Evolutionary conservation across 1,140 invertebrate species (phyloP).

Genomic region (Drosophila leontia): DNA sequence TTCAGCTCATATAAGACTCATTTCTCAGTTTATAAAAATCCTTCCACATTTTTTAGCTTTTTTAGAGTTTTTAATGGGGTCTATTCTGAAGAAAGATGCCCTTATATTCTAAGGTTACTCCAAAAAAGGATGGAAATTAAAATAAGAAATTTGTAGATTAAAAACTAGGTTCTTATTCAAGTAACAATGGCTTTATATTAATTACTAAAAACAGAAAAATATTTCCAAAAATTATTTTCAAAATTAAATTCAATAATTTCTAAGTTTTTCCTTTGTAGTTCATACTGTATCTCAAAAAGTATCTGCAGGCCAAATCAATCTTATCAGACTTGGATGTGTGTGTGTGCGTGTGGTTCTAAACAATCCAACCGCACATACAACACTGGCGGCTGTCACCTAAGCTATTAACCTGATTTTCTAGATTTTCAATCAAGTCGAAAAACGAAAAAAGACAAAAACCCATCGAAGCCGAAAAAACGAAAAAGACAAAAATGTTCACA

Average conservation of each 20-base stretch:
- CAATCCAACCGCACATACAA: constrained; percentile 80
- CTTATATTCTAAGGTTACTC: too few species aligned
- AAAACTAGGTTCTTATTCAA: not conserved
- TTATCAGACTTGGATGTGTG: constrained; percentile 57
- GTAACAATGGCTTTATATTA: not conserved
- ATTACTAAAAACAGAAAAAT: not conserved
- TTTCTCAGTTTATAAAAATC: not conserved
- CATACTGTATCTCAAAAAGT: constrained; percentile 33
- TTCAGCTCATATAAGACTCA: not conserved
- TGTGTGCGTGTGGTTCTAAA: constrained; percentile 60
- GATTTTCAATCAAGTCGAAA: constrained; percentile 84
- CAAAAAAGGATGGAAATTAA: not conserved
- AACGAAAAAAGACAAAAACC: constrained; percentile 61
- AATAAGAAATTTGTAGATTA: not conserved
- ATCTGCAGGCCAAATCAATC: constrained; percentile 79
- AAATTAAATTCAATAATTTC: not conserved
- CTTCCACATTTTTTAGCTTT: not conserved
- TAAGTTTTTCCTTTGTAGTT: not conserved
- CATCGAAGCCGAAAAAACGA: constrained; percentile 56
- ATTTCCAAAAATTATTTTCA: too few species aligned
- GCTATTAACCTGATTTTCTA: constrained; percentile 85
- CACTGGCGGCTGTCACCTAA: constrained; percentile 82
- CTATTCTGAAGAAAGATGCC: too few species aligned
- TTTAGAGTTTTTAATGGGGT: not conserved
- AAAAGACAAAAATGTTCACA: constrained; percentile 20